Conservation (phyloP, 92 coral and sea anemone genomes). For the Palythoa caribaeorum region DNA sequence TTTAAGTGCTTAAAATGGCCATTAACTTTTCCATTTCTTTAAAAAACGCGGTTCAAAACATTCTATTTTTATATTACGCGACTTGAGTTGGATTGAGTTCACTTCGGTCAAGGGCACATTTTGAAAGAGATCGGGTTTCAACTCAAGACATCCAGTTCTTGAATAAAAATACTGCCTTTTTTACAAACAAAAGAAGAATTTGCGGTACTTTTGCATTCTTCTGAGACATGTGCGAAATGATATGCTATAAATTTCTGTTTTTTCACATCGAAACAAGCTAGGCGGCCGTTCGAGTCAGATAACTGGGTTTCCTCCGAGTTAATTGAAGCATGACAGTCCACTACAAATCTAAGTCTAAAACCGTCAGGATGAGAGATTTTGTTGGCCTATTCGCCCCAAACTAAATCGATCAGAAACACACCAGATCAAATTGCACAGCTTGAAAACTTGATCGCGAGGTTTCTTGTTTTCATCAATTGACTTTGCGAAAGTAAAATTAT, state of each 20-base stretch:
- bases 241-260: neutral
- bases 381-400: neutral
- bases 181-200: neutral
- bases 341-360: constrained; percentile 41
- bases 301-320: constrained; percentile 47
- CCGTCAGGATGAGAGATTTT: constrained; percentile 36
- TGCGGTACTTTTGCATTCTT: constrained; percentile 1
- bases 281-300: constrained; percentile 17
- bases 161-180: constrained; percentile 1
- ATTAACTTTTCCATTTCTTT: neutral
- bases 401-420: neutral
- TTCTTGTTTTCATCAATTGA: neutral
- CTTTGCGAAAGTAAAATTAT: neutral
- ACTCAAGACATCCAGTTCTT: neutral
- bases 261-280: neutral
- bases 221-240: neutral
- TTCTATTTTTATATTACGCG: neutral
- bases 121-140: constrained; percentile 16
- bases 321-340: constrained; percentile 33
- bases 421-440: constrained; percentile 19
- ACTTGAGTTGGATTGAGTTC: neutral
- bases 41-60: neutral
- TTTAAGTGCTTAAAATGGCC: neutral
- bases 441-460: neutral
- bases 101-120: constrained; percentile 44